These are phyloP conservation scores for Coracias cyanogaster DNA, from an alignment of 2,797 vertebrate genomes.

Conservation along the genomic window DNA sequence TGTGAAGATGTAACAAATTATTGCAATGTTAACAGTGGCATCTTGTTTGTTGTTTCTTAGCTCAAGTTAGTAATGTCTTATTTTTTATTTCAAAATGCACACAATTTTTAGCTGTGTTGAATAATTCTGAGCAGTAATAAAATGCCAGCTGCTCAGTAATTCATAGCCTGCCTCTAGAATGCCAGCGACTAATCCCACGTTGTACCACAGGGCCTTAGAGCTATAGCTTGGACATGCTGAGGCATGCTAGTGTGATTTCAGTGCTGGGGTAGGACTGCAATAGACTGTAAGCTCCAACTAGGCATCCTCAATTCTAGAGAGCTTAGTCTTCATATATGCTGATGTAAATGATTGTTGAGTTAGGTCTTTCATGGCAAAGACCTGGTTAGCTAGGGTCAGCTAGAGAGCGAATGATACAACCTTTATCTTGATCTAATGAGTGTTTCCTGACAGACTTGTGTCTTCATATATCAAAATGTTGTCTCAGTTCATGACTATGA, in stretches of 20 bases:
- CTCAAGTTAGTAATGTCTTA: not conserved
- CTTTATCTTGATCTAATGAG: not conserved
- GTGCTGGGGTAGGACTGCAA: not conserved
- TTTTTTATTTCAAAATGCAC: not conserved
- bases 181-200: not conserved
- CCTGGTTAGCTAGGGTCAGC: not conserved
- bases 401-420: not conserved
- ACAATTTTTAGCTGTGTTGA: not conserved
- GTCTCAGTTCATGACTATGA: not conserved
- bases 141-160: not conserved
- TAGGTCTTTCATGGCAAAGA: not conserved
- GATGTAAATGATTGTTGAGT: not conserved
- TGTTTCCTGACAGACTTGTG: not conserved
- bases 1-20: not conserved
- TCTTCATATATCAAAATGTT: not conserved
- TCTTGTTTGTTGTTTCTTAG: not conserved
- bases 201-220: not conserved
- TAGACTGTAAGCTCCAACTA: not conserved
- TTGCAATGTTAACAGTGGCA: not conserved
- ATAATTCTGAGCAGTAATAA: not conserved
- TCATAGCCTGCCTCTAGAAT: not conserved
- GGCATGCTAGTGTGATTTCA: fast-evolving
- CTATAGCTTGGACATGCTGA: not conserved
- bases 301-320: not conserved
- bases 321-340: not conserved